Base-by-base conservation (phyloP, 2,797 vertebrate species). In the Melanotaenia trifasciata region DNA sequence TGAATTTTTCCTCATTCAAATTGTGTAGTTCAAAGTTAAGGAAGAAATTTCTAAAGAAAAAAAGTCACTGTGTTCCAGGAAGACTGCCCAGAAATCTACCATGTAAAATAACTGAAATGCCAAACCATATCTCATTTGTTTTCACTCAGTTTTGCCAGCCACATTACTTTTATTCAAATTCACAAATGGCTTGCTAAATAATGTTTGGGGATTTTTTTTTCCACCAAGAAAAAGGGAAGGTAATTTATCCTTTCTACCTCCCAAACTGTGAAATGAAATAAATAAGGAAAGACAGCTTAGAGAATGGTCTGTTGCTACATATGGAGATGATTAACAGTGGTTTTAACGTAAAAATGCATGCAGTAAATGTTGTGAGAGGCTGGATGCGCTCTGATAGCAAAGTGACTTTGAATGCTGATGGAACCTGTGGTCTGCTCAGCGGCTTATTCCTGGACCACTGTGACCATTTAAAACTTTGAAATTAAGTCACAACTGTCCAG, bases 21-120 rank as follows among this genome's bases (percentile, higher is more conserved):
- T 63, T 84, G 72, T 74, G 62, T 74, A 79, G 84, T 85, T 78
- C 82, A 68, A 89, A 90, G 76, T 85, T 62, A 81, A 76, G 47
- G 62, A 79, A 58, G 89, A 83, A 88, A 86, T 81, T 64, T 74
- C 87, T 84, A 9, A 32, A 18, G 26, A 28, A 7, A 70, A 38
- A 26, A 26, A 92, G 93, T 93, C 91, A 91, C 85, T 88, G 87
- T 85, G 84, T 94, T 94, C 93, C 90, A 92, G 90, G 86, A 91
- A 80, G 45, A 40, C 33, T 64, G 76, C 88, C 88, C 80, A 76
- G 87, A 86, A 90, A 79, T 66, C 82, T 89, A 87, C 78, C 83
- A 91, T 91, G 84, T 91, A 86, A 92, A 94, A 93, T 92, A 88
- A 90, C 43, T 87, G 60, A 89, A 93, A 93, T 90, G 91, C 90